Evolutionary conservation across 1,140 invertebrate genomes (phyloP).

Genomic region (Hycleus cichorii): DNA sequence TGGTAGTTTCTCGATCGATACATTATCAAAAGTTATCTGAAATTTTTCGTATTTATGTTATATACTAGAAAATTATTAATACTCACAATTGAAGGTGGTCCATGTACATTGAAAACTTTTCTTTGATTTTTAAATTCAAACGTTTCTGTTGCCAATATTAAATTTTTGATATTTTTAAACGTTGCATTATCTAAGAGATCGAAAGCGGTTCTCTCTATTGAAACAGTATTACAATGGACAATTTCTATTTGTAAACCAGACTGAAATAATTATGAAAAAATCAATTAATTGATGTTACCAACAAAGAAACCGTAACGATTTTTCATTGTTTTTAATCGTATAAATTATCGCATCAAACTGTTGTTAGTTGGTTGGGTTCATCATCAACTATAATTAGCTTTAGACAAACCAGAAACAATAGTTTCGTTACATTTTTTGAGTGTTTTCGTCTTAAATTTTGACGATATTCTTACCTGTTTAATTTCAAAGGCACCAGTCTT

Average conservation of each 20-base stretch:
- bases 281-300: background rate
- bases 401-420: background rate
- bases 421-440: background rate
- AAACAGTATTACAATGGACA: conserved; percentile 47
- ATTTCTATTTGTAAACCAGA: conserved; percentile 41
- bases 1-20: conserved; percentile 52
- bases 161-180: conserved; percentile 47
- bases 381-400: no score
- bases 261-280: background rate
- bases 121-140: conserved; percentile 54
- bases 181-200: conserved; percentile 54
- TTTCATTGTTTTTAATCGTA: background rate
- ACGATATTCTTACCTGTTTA: conserved; percentile 32
- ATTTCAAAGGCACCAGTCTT: conserved; percentile 50
- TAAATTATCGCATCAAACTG: no score
- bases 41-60: background rate
- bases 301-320: background rate
- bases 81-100: conserved; percentile 51
- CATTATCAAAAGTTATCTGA: conserved; percentile 59
- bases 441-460: background rate
- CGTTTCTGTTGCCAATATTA: conserved; percentile 50
- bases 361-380: no score
- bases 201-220: conserved; percentile 54
- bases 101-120: conserved; percentile 43
- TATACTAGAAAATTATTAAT: background rate